Evolutionary conservation across 2,113 vertebrate species (phyloP).

Genomic region (Ceratotherium simum): DNA sequence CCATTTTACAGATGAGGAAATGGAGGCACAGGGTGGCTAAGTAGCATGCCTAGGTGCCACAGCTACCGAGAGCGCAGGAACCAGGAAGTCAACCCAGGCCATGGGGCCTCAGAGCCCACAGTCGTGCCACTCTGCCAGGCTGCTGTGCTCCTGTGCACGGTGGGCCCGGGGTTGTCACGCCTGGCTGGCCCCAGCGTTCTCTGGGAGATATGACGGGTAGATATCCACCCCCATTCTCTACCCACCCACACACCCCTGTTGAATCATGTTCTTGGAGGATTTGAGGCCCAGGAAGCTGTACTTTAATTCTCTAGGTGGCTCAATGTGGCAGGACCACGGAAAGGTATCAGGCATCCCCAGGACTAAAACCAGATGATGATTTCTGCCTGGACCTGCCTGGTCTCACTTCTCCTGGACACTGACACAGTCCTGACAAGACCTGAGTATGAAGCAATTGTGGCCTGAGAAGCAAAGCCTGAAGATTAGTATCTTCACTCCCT

Average conservation of each 20-base stretch:
- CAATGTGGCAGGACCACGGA: not conserved
- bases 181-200: not conserved
- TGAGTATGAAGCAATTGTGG: not conserved
- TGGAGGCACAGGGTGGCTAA: not conserved
- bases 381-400: not conserved
- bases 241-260: not conserved
- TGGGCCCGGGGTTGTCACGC: not conserved
- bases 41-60: not conserved
- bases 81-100: not conserved
- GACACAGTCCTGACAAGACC: not conserved
- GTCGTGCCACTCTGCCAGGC: not conserved
- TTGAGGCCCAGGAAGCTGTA: not conserved
- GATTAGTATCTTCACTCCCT: not conserved
- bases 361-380: not conserved
- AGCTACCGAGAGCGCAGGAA: not conserved
- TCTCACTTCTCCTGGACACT: not conserved
- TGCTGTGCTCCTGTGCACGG: not conserved
- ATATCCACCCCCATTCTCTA: no score
- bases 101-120: not conserved
- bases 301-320: not conserved
- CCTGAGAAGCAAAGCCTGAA: not conserved
- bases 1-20: not conserved
- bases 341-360: not conserved
- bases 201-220: not conserved
- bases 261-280: not conserved